These are phyloP conservation scores for Tetraneura akinire DNA, from an alignment of 1,140 invertebrate genomes.

Conservation along the genomic window DNA sequence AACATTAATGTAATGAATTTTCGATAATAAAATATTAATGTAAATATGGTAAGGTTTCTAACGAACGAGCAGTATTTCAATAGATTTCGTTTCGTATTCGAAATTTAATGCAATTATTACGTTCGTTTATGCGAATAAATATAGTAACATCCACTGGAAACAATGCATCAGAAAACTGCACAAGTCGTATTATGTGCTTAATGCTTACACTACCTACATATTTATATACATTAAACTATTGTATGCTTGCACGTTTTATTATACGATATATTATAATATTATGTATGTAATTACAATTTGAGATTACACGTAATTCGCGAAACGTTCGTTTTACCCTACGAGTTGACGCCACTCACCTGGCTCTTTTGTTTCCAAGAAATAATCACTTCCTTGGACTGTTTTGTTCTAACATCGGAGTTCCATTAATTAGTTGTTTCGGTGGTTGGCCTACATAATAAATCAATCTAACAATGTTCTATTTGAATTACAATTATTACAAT, in stretches of 20 bases:
- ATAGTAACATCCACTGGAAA: no score
- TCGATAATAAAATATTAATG: no score
- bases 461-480: conserved; percentile 1
- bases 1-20: no score
- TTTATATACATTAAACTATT: neutral
- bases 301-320: neutral
- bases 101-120: neutral
- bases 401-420: conserved; percentile 14
- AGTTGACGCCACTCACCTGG: conserved; percentile 16
- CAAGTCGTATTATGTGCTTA: no score
- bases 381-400: conserved; percentile 30
- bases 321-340: neutral
- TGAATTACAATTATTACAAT: neutral
- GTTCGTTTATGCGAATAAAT: no score
- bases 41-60: no score
- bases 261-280: no score
- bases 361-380: conserved; percentile 27
- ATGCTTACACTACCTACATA: no score
- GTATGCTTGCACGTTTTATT: neutral
- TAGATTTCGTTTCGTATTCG: no score
- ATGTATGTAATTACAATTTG: neutral
- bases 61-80: no score
- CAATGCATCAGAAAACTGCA: no score
- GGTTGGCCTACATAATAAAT: conserved; percentile 22
- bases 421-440: conserved; percentile 24